Base-by-base conservation (phyloP, 2,113 vertebrate species). In the Siniperca knerii region DNA sequence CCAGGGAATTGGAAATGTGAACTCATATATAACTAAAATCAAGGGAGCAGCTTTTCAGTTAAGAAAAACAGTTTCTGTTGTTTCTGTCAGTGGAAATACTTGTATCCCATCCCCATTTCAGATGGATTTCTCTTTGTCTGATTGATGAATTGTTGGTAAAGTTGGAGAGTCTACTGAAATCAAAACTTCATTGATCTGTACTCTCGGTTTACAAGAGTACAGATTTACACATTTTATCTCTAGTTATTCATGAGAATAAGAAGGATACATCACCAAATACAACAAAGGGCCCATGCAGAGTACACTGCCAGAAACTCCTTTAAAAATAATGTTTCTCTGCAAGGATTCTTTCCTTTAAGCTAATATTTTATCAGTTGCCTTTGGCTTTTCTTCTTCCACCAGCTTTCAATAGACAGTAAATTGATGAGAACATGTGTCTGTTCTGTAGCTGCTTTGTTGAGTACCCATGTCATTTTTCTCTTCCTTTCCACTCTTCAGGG, bases 41-140 rank as follows among this genome's bases (percentile, higher is more conserved):
- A 35, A n/a, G 4, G 20, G 4, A 69, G 33, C 5, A n/a, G 6
- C 0, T 67, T 77, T 71, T 46, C 50, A 67, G 35, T 61, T 13
- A 73, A 46, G 40, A 42, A 67, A 46, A 52, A 37, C 8, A 0
- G 20, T 25, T 77, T 55, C 18, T 37, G n/a, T 2, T 0, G 5
- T 70, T 75, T 83, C 33, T 75, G 33, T 58, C 21, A 11, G 71
- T 77, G 74, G 57, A 52, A 57, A 64, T 33, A 60, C 7, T 9
- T 12, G 11, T 1, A 40, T 55, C 12, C 16, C 16, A 13, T 75
- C 20, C 52, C 37, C 2, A 37, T 16, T 52, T 75, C 0, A 0
- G 13, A 33, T 20, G 6, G 10, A 57, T 57, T 46, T 54, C 21
- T 64, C 57, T n/a, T 35, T 69, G 55, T 44, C 23, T 12, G 55